phyloP scores from a whole-genome alignment of 2,888 invertebrate species.

The Papilio demoleus region DNA sequence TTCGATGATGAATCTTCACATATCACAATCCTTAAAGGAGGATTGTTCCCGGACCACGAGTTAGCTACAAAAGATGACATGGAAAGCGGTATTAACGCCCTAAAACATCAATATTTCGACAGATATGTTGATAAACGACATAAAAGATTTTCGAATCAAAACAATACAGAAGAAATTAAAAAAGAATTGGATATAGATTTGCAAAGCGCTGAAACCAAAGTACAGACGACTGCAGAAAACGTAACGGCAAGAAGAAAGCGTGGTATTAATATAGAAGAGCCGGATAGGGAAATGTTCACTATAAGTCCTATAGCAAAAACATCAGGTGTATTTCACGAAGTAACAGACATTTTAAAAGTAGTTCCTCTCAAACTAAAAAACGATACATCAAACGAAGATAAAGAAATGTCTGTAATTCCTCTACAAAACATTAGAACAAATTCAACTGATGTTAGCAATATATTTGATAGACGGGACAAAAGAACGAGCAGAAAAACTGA shows the following conservation, averaged over 20 bases:
- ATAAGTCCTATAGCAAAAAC: slow-evolving; percentile 52
- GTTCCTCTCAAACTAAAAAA: slow-evolving; percentile 61
- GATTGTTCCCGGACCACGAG: slow-evolving; percentile 65
- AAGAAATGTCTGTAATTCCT: slow-evolving; percentile 69
- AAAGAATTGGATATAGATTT: slow-evolving; percentile 62
- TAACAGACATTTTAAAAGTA: slow-evolving; percentile 66
- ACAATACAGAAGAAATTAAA: slow-evolving; percentile 57
- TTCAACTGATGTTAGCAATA: slow-evolving; percentile 71
- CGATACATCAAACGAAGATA: slow-evolving; percentile 49
- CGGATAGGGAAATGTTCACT: slow-evolving; percentile 60
- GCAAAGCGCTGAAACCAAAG: slow-evolving; percentile 56
- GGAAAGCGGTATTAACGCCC: slow-evolving; percentile 65
- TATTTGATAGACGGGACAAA: slow-evolving; percentile 74
- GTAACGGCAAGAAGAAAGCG: slow-evolving; percentile 61
- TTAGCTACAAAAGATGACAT: slow-evolving; percentile 51
- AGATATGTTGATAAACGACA: slow-evolving; percentile 73
- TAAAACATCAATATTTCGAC: slow-evolving; percentile 78
- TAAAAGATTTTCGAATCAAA: slow-evolving; percentile 67
- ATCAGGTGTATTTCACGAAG: slow-evolving; percentile 56
- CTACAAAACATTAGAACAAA: slow-evolving; percentile 70
- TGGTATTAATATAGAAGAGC: slow-evolving; percentile 59
- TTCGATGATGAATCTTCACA: slow-evolving; percentile 58
- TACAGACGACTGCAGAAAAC: slow-evolving; percentile 52
- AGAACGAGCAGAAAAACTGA: slow-evolving; percentile 80
- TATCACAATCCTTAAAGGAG: slow-evolving; percentile 75